These are phyloP conservation scores for Ochlodes sylvanus DNA, from an alignment of 2,888 invertebrate genomes.

Conservation along the genomic window DNA sequence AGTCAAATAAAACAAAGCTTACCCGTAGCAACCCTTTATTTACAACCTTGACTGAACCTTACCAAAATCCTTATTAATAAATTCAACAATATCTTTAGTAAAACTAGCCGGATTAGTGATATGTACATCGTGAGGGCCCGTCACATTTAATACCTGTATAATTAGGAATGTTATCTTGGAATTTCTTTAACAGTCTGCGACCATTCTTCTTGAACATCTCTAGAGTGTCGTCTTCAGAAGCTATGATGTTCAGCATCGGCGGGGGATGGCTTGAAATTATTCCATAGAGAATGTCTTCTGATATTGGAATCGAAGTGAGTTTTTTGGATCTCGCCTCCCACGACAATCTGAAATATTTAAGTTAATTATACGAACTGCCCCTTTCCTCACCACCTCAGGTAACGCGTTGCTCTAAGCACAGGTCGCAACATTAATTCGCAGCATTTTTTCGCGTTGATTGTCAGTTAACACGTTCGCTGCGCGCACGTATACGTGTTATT, in stretches of 20 bases:
- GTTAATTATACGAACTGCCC: no score
- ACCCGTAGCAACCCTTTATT: constrained; percentile 3
- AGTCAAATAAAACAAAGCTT: neutral
- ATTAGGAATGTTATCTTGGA: constrained; percentile 49
- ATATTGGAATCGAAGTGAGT: constrained; percentile 47
- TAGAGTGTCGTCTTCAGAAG: constrained; percentile 48
- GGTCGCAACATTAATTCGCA: no score
- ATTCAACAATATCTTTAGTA: constrained; percentile 61
- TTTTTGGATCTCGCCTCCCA: constrained; percentile 64
- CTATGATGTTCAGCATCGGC: constrained; percentile 56
- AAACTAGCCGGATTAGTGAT: constrained; percentile 80
- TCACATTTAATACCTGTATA: constrained; percentile 56
- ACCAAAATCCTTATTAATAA: constrained; percentile 53
- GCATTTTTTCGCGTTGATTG: no score
- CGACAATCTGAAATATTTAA: constrained; percentile 58
- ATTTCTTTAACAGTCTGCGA: constrained; percentile 50
- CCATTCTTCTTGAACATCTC: constrained; percentile 47
- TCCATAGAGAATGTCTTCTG: constrained; percentile 55
- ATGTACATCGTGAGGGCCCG: constrained; percentile 86
- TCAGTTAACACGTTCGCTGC: no score
- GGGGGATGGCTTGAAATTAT: constrained; percentile 53
- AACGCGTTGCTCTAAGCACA: no score
- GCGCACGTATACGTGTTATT: no score
- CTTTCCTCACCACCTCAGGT: no score
- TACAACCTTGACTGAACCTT: constrained; percentile 37